Evolutionary conservation across 2,797 vertebrate species (phyloP).

Genomic region (Odontamblyopus rebecca): DNA sequence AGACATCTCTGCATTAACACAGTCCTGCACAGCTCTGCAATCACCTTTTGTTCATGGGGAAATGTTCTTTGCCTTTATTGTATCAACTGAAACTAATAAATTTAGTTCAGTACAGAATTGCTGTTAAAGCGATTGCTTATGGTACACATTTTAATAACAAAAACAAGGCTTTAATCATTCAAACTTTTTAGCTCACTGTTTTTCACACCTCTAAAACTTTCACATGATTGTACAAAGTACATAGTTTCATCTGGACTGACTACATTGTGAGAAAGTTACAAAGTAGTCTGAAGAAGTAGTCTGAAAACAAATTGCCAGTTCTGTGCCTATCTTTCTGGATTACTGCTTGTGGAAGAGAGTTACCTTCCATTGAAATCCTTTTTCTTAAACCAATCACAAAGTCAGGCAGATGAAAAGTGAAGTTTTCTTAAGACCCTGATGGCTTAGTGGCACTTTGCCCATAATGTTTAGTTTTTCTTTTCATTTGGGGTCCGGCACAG

Average conservation of each 20-base stretch:
- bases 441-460: slow-evolving; percentile 74
- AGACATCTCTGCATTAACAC: no score
- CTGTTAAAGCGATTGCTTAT: not conserved
- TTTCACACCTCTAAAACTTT: not conserved
- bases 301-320: slow-evolving; percentile 6
- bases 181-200: not conserved
- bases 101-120: not conserved
- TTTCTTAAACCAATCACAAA: slow-evolving; percentile 59
- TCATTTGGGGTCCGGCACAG: slow-evolving; percentile 72
- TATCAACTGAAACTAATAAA: not conserved
- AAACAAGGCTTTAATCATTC: not conserved
- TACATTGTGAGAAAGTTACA: slow-evolving; percentile 7
- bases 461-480: slow-evolving; percentile 70
- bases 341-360: slow-evolving; percentile 35
- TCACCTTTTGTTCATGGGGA: not conserved
- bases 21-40: no score
- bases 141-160: not conserved
- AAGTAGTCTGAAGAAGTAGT: slow-evolving; percentile 1
- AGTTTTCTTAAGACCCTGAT: slow-evolving; percentile 75
- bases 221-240: not conserved
- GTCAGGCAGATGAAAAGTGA: slow-evolving; percentile 65
- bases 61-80: not conserved
- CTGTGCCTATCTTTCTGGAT: slow-evolving; percentile 19
- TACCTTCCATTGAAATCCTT: slow-evolving; percentile 50
- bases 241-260: not conserved